Evolutionary conservation across 2,113 vertebrate genomes (phyloP), one percentile per base, ranked within the genome.

Genomic region (Chlamydotis undulata): DNA sequence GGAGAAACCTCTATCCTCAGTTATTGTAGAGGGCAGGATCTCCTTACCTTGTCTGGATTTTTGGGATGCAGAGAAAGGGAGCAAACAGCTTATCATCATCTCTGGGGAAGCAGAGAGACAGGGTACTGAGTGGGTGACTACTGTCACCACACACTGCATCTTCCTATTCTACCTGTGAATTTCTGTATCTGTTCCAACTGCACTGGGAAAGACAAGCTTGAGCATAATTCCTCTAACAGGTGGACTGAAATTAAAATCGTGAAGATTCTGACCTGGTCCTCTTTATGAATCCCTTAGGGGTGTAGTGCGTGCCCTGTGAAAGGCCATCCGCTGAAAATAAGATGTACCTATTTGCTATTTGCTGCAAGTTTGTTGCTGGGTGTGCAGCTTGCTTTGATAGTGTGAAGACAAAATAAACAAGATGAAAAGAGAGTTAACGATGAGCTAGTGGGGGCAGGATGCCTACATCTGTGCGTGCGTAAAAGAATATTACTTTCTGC

Each of bases 371-470:
- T 95, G 69, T 89, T 84, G 47, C 83, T 90, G 82, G 55, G 22
- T 61, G 31, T 75, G 55, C 60, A 75, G 47, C 60, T 93, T 87
- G 60, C 71, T 93, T 92, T 93, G 37, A 61, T 74, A 49, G 43
- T 9, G 0, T 35, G 73, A 94, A 84, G 56, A 29, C 69, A 92
- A 94, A 94, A 89, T 78, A 92, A 94, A 91, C 37, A 77, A 79
- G 71, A 90, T 55, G 29, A 86, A 83, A 86, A 88, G 71, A 67
- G 57, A 88, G 63, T 93, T 94, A 95, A 96, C 83, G 94, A 86
- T 71, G 86, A 91, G 47, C 76, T 70, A 67, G 73, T 81, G 80
- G 68, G 64, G 35, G 74, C 82, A 94, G 85, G 59, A 91, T 2
- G 4, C 77, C 91, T 82, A 89, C 79, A 28, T 60, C 47, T 92